Base-by-base conservation (phyloP, 2,113 vertebrate species). In the Cepphus grylle region DNA sequence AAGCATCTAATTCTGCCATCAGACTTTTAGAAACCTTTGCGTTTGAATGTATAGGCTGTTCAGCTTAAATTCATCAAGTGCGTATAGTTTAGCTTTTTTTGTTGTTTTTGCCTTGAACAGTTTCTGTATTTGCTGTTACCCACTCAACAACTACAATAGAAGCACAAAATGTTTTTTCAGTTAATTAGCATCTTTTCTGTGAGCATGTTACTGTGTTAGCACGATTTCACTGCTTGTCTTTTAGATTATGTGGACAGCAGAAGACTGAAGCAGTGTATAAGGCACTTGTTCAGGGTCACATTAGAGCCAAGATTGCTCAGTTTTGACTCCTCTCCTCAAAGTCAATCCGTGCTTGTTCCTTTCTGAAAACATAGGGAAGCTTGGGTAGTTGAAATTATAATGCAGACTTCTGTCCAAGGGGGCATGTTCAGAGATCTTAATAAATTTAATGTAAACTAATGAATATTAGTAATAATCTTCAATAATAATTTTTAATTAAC, bases 21-120 rank as follows among this genome's bases (percentile, higher is more conserved):
- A 65, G 32, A 36, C 19, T 69, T 20, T 6, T 34, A n/a, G 34
- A 36, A 62, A 52, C 14, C 8, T 17, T 91, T 26, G 22, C 0
- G 3, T 40, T 80, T 38, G 61, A 21, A 38, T 6, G 23, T 12
- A 5, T 17, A 21, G 25, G 27, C 27, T 29, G 43, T 27, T 61
- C 40, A 38, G 9, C 26, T 53, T 47, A 9, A 77, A 25, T 22
- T 29, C 18, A 40, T 36, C 29, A 29, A 12, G 4, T 30, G 22
- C 1, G 0, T 30, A 15, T 22, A 20, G 12, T 43, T 29, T 1
- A 27, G 29, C 21, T 49, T 22, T 16, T 34, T 0, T 32, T 71
- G 10, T 43, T 23, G 8, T 32, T 30, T 5, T 70, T 63, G 27
- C n/a, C 42, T 47, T 76, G 23, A 38, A 23, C 15, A 4, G 12